Conservation (phyloP, 2,888 invertebrate genomes). For the Phaedon cochleariae region DNA sequence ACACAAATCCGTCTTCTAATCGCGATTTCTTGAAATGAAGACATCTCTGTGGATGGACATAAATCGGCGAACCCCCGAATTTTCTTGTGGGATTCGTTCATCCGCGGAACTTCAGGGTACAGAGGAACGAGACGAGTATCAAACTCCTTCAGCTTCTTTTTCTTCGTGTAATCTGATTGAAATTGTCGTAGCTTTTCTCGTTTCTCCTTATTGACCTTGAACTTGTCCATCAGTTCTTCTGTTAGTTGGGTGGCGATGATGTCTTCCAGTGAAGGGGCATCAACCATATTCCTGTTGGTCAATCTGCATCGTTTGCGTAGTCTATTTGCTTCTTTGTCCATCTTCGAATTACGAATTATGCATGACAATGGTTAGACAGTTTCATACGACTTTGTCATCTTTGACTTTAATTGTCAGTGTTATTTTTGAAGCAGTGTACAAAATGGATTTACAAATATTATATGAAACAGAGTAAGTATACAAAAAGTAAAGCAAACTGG, state of each 20-base stretch:
- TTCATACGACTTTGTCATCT: too few species aligned
- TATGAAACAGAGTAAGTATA: background rate
- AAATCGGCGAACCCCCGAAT: slow-evolving; percentile 68
- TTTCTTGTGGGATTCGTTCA: slow-evolving; percentile 58
- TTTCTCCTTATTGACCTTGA: slow-evolving; percentile 50
- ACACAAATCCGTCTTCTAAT: slow-evolving; percentile 70
- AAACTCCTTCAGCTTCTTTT: slow-evolving; percentile 52
- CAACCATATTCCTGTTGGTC: slow-evolving; percentile 23
- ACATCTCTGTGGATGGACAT: slow-evolving; percentile 70
- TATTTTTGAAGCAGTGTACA: background rate
- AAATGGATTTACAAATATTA: background rate
- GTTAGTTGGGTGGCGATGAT: slow-evolving; percentile 50
- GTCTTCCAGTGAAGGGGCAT: slow-evolving; percentile 45
- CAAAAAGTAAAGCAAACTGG: background rate
- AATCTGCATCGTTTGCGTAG: slow-evolving; percentile 37
- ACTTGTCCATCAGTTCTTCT: slow-evolving; percentile 52
- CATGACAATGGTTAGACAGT: background rate
- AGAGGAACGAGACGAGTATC: slow-evolving; percentile 50
- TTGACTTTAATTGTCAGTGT: slow-evolving; percentile 9
- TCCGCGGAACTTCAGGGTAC: slow-evolving; percentile 52
- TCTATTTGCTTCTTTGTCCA: slow-evolving; percentile 34
- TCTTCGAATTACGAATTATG: slow-evolving; percentile 2
- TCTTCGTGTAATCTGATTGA: slow-evolving; percentile 51
- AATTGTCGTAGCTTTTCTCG: slow-evolving; percentile 49
- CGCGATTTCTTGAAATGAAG: slow-evolving; percentile 68